phyloP scores from a whole-genome alignment of 2,888 invertebrate genomes.

The Antheraea yamamai region DNA sequence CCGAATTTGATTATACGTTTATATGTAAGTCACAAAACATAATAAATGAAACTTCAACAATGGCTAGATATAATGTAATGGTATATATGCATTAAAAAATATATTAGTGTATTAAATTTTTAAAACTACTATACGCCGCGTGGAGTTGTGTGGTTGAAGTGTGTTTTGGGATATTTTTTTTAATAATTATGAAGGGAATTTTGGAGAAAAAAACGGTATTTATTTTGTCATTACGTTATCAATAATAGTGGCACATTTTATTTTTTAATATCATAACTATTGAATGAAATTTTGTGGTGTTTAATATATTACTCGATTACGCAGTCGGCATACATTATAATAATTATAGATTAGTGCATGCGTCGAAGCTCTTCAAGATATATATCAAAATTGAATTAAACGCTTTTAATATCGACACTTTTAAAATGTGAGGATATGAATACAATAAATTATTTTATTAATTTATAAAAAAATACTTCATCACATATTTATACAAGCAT shows the following conservation, averaged over 20 bases:
- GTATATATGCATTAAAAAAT: background rate
- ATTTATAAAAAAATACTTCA: background rate
- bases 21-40: constrained; percentile 27
- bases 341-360: background rate
- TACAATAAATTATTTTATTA: background rate
- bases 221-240: background rate
- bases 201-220: no score
- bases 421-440: background rate
- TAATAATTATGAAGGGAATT: no score
- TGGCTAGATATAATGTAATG: background rate
- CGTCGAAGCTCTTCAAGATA: background rate
- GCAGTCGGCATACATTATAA: background rate
- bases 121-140: background rate
- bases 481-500: background rate
- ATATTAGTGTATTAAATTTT: background rate
- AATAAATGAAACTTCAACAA: background rate
- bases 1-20: constrained; percentile 39
- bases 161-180: background rate
- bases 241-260: background rate
- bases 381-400: background rate
- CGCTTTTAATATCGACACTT: background rate
- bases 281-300: background rate
- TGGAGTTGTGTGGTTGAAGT: background rate
- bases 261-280: background rate
- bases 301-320: background rate